These are phyloP conservation scores for Cryptocephalus moraei DNA, from an alignment of 2,888 invertebrate genomes.

Conservation along the genomic window DNA sequence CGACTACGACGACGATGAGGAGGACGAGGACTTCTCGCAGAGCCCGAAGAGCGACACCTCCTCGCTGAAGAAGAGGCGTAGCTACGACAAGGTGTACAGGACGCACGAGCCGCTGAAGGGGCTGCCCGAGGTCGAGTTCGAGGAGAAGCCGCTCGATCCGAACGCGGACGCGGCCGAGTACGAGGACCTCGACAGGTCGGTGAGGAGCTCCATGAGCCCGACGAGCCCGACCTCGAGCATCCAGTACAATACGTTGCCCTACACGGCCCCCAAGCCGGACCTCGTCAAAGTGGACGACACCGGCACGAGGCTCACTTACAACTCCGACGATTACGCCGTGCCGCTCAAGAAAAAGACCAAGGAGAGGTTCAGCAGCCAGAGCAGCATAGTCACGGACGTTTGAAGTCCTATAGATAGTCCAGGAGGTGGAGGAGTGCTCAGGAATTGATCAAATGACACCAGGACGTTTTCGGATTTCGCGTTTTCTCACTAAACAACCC, in stretches of 20 bases:
- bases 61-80: slow-evolving; percentile 51
- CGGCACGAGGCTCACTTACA: slow-evolving; percentile 14
- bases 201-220: slow-evolving; percentile 8
- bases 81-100: slow-evolving; percentile 72
- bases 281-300: slow-evolving; percentile 12
- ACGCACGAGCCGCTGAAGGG: slow-evolving; percentile 71
- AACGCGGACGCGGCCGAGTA: slow-evolving; percentile 16
- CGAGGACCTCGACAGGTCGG: slow-evolving; percentile 3
- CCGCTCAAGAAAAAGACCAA: slow-evolving; percentile 18
- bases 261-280: slow-evolving; percentile 15
- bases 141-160: slow-evolving; percentile 70
- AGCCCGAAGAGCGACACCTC: slow-evolving; percentile 22
- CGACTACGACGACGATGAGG: slow-evolving; percentile 21
- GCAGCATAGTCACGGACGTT: slow-evolving; percentile 32
- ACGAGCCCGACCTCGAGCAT: slow-evolving; percentile 16
- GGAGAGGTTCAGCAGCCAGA: slow-evolving; percentile 28
- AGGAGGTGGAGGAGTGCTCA: too few species aligned
- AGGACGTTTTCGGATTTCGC: too few species aligned
- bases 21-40: slow-evolving; percentile 28
- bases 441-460: too few species aligned
- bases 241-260: slow-evolving; percentile 16
- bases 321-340: slow-evolving; percentile 22
- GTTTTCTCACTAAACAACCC: too few species aligned
- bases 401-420: slow-evolving; percentile 8
- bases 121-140: slow-evolving; percentile 67